These are phyloP conservation scores for Synanthedon andrenaeformis DNA, from an alignment of 2,888 invertebrate genomes.

Conservation along the genomic window DNA sequence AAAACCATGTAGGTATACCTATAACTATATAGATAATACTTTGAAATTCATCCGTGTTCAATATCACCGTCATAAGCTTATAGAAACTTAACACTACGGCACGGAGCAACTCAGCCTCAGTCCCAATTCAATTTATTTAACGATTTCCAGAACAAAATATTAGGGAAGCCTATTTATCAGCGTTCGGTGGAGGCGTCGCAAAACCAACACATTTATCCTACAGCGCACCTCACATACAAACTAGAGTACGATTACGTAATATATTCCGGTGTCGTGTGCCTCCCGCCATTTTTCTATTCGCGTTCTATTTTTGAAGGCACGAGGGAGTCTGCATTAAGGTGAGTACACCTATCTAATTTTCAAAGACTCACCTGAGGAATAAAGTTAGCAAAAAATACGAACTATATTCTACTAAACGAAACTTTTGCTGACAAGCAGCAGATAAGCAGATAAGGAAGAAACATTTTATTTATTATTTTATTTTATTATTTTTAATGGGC, in stretches of 20 bases:
- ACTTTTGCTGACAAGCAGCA: background rate
- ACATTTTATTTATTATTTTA: too few relatives aligned
- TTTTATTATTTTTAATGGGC: too few relatives aligned
- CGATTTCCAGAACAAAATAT: slow-evolving; percentile 54
- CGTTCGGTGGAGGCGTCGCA: slow-evolving; percentile 38
- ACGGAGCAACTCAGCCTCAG: slow-evolving; percentile 11
- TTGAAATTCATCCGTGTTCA: slow-evolving; percentile 11
- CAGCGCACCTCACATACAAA: slow-evolving; percentile 51
- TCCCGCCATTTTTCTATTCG: slow-evolving; percentile 54
- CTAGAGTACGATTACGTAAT: slow-evolving; percentile 58
- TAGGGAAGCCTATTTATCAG: slow-evolving; percentile 51
- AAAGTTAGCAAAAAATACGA: slow-evolving; percentile 2
- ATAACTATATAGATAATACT: background rate
- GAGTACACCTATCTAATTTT: slow-evolving; percentile 31
- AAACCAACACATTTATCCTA: slow-evolving; percentile 53
- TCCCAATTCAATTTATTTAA: slow-evolving; percentile 53
- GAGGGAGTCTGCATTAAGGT: slow-evolving; percentile 20
- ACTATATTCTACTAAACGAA: background rate
- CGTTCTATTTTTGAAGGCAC: slow-evolving; percentile 30
- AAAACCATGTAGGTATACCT: background rate
- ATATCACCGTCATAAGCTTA: slow-evolving; percentile 20
- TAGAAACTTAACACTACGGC: slow-evolving; percentile 27
- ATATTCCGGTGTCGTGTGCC: slow-evolving; percentile 58
- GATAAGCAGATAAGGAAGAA: too few relatives aligned
- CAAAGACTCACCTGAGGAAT: slow-evolving; percentile 12